Percentiles rank a stretch among this genome's conserved stretches.
Evolutionary conservation across 2,797 vertebrate genomes (phyloP).

Genomic region (Gallinago solitaria): DNA sequence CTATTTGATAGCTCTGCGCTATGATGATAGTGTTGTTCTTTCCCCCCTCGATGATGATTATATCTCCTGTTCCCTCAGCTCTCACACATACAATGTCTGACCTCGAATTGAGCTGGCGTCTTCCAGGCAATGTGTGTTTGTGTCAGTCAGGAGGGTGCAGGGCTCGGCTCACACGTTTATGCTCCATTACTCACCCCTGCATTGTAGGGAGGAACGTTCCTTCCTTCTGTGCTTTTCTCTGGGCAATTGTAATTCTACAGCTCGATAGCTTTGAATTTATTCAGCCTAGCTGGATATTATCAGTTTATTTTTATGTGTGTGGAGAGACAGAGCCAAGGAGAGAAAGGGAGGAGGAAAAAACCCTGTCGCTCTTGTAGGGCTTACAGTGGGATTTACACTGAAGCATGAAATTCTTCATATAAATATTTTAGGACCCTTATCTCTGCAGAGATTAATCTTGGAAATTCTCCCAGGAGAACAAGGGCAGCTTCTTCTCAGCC

Average conservation of each 20-base stretch:
- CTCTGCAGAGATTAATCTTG: slow-evolving; percentile 3
- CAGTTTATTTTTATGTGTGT: slow-evolving; percentile 45
- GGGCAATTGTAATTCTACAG: slow-evolving; percentile 52
- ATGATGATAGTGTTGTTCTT: background rate
- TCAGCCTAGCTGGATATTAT: slow-evolving; percentile 44
- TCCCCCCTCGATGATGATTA: fast-evolving
- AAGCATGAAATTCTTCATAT: slow-evolving; percentile 19
- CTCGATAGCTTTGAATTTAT: slow-evolving; percentile 55
- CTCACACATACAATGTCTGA: background rate
- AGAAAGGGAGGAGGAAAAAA: background rate
- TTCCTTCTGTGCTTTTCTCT: slow-evolving; percentile 39
- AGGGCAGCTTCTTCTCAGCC: background rate
- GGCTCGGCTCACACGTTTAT: background rate
- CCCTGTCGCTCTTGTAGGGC: background rate
- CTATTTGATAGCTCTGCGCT: background rate
- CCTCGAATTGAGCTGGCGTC: background rate
- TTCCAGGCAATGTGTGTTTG: background rate
- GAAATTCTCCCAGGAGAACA: background rate
- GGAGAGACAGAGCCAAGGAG: background rate
- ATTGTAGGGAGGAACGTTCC: background rate
- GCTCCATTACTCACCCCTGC: slow-evolving; percentile 4
- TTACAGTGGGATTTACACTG: slow-evolving; percentile 38
- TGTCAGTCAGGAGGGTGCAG: background rate
- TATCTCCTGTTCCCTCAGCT: background rate
- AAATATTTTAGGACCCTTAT: slow-evolving; percentile 44